Conservation (phyloP, 2,113 vertebrate genomes). For the Entomyzon cyanotis region DNA sequence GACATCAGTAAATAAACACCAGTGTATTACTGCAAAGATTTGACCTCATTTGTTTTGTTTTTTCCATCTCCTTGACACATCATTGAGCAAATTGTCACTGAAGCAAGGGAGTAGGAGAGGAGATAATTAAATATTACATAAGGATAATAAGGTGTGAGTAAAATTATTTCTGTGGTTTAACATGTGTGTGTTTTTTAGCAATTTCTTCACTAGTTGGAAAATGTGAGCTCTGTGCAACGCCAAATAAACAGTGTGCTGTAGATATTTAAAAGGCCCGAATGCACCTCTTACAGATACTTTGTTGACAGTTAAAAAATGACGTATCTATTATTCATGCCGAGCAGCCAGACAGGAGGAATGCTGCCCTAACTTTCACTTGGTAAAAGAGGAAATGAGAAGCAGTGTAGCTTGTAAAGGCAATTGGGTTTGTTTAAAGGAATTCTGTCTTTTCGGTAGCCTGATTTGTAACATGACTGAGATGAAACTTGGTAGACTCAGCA, state of each 20-base stretch:
- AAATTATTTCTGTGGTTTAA: background rate
- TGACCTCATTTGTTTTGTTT: constrained; percentile 3
- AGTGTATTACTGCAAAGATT: background rate
- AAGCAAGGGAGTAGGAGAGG: constrained; percentile 5
- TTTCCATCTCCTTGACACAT: constrained; percentile 6
- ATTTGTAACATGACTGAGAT: background rate
- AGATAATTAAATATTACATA: constrained; percentile 47
- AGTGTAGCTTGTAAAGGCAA: background rate
- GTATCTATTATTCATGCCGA: constrained; percentile 69
- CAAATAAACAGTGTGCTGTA: constrained; percentile 42
- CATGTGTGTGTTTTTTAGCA: background rate
- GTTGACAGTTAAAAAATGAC: constrained; percentile 71
- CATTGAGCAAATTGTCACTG: constrained; percentile 33
- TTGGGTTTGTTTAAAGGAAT: background rate
- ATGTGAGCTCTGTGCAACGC: background rate
- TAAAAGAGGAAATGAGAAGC: background rate
- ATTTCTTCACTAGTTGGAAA: constrained; percentile 26
- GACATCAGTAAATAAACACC: constrained; percentile 20
- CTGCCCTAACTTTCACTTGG: constrained; percentile 36
- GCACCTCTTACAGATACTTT: constrained; percentile 53
- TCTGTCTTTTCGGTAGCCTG: background rate
- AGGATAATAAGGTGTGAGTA: constrained; percentile 23
- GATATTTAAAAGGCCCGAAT: constrained; percentile 41
- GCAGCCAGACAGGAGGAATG: constrained; percentile 31
- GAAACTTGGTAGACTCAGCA: background rate